Conservation (phyloP, 2,113 vertebrate species). For the Illadopsis cleaveri region DNA sequence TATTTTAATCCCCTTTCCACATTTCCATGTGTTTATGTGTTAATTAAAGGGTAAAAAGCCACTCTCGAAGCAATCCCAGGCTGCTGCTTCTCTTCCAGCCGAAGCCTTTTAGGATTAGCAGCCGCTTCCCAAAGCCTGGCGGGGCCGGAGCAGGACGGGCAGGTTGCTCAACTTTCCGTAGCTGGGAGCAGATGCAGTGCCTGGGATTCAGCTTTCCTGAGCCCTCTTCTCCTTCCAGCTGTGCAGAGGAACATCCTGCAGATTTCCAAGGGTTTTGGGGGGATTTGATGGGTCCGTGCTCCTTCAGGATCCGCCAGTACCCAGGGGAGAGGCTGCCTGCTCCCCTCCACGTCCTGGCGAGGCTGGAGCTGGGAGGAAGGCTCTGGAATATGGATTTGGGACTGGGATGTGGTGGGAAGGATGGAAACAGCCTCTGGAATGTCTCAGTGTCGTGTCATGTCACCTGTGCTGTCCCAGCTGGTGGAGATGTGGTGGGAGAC, state of each 20-base stretch:
- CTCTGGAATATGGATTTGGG: background rate
- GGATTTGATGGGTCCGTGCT: fast-evolving
- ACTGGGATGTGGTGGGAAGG: background rate
- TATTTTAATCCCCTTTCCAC: slow-evolving; percentile 68
- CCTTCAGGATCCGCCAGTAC: fast-evolving
- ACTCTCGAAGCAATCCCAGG: slow-evolving; percentile 41
- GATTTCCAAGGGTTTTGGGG: fast-evolving
- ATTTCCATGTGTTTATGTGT: slow-evolving; percentile 73
- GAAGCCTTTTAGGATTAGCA: slow-evolving; percentile 66
- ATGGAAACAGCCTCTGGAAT: background rate
- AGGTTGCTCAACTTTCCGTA: background rate
- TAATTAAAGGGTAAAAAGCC: slow-evolving; percentile 75
- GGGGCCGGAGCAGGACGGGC: background rate
- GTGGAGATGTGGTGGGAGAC: fast-evolving
- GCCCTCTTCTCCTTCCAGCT: background rate
- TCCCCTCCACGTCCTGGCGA: fast-evolving
- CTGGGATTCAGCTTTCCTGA: background rate
- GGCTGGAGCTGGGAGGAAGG: background rate
- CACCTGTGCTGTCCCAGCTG: background rate
- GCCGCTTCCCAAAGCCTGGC: background rate
- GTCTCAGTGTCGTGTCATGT: fast-evolving
- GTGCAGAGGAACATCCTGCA: background rate
- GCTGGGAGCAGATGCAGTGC: background rate
- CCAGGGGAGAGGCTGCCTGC: fast-evolving
- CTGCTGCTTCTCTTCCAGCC: slow-evolving; percentile 33